Conservation (phyloP, 2,888 invertebrate species). For the Cerastoderma edule region DNA sequence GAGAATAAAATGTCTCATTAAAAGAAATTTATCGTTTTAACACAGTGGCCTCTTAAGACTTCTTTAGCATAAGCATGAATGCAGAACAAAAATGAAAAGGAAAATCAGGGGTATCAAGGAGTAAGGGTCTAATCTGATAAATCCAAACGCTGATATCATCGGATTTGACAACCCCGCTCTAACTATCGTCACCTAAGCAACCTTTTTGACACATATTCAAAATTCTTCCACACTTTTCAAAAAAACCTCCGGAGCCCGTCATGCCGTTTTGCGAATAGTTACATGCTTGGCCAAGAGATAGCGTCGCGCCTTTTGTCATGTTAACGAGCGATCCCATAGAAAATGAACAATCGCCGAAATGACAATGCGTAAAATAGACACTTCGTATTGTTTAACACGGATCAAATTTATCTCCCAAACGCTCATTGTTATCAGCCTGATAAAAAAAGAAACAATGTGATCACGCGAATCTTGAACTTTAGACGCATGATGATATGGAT, state of each 20-base stretch:
- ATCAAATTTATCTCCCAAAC: too few species aligned
- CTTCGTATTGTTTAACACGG: not conserved
- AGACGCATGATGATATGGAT: too few species aligned
- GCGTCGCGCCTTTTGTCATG: not conserved
- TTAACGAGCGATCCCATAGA: not conserved
- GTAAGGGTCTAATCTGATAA: slow-evolving; percentile 8
- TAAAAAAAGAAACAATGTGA: too few species aligned
- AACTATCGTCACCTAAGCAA: slow-evolving; percentile 5
- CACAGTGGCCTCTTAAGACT: too few species aligned
- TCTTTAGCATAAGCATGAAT: too few species aligned
- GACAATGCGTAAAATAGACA: not conserved
- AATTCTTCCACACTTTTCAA: slow-evolving; percentile 10
- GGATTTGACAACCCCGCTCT: not conserved
- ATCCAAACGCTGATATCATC: not conserved
- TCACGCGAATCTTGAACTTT: too few species aligned
- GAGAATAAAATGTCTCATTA: too few species aligned
- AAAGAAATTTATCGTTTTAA: too few species aligned
- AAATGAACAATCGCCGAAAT: not conserved
- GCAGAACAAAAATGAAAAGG: too few species aligned
- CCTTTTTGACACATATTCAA: slow-evolving; percentile 18
- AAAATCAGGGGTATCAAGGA: too few species aligned
- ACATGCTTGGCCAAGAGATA: not conserved
- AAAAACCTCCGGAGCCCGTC: slow-evolving; percentile 1
- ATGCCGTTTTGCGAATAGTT: not conserved
- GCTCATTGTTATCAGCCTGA: too few species aligned